Evolutionary conservation across 2,888 invertebrate genomes (phyloP), one percentile per base, ranked within the genome.

Genomic region (Tetheella fluctuosa): DNA sequence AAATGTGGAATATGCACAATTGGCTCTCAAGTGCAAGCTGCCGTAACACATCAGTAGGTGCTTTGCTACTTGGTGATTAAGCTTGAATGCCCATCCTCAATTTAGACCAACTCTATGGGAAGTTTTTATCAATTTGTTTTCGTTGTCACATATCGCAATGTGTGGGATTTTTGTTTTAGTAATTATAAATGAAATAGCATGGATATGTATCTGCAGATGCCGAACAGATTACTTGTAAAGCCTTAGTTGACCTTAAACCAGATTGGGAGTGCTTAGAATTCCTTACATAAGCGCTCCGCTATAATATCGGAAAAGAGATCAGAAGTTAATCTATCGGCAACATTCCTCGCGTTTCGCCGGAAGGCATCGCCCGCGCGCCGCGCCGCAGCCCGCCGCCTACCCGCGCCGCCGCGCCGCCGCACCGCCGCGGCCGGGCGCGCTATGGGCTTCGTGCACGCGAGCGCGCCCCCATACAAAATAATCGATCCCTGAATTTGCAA

Each of bases 281-380:
- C 89, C 90, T 90, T 90, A 89, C 87, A 90, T 89, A 91, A 90
- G 87, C 86, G 83, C 80, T 85, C 79, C 81, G 89, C 88, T 88
- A 88, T 91, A 90, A 91, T 92, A 92, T 92, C 91, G 90, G 90
- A 89, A 91, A 92, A 91, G 91, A 92, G 91, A 92, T 91, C 92
- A 92, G 91, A 91, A 92, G 91, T 92, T 92, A 92, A 92, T 92
- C 91, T 92, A 92, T 91, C 90, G 91, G 91, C 90, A 92, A 91
- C 91, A 91, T 91, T 91, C 90, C 88, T 87, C 84, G 91, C 89
- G 89, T 90, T 91, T 89, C 85, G 90, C 91, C 91, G 92, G 91
- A 91, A 92, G 91, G 91, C 90, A 90, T 75, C 80, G 81, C 77
- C 42, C 42, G 42, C 83, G 80, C 78, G 77, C 79, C 79, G 76